Evolutionary conservation across 2,113 vertebrate species (phyloP), one percentile per base, ranked within the genome.

Genomic region (Naja naja): DNA sequence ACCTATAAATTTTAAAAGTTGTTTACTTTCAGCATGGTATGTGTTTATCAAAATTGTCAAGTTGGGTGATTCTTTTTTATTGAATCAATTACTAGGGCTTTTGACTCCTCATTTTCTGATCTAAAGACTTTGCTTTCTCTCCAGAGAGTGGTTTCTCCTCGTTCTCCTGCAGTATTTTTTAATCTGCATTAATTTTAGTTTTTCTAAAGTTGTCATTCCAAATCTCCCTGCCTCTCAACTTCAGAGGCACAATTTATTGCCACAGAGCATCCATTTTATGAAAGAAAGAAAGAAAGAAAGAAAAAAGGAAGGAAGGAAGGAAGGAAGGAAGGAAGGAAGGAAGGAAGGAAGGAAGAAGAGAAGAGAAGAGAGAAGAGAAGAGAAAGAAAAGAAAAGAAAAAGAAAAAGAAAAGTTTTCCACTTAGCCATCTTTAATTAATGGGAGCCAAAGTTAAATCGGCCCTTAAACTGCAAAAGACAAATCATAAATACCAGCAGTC

Each of bases 311-410:
- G 20, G 14, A 55, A 20, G 53, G 9, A 52, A 11, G 49, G 5
- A 52, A 11, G 52, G 7, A 52, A 52, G 10, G 0, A 2, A 54
- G 4, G 0, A 3, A 18, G 4, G 0, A 16, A 22, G 14, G 2
- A 12, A 54, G 18, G 5, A 55, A 22, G 54, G 9, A 58, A 27
- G 25, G 10, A 7, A 10, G 14, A 18, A 54, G n/a, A 54, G 53
- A 18, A 54, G 18, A 3, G 4, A 54, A 54, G 53, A 4, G 18
- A 54, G 16, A 18, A 54, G 4, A 5, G 6, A 56, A 22, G 55
- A 25, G 1, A 12, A 64, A 69, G 30, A 12, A 8, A 60, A 58
- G 25, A 22, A 23, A 56, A 23, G 55, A 8, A 56, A 56, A 12
- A 4, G 45, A 2, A 23, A 27, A 64, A 69, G 30, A 14, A 3